Evolutionary conservation across 2,113 vertebrate genomes (phyloP).

Genomic region (Pipa parva): DNA sequence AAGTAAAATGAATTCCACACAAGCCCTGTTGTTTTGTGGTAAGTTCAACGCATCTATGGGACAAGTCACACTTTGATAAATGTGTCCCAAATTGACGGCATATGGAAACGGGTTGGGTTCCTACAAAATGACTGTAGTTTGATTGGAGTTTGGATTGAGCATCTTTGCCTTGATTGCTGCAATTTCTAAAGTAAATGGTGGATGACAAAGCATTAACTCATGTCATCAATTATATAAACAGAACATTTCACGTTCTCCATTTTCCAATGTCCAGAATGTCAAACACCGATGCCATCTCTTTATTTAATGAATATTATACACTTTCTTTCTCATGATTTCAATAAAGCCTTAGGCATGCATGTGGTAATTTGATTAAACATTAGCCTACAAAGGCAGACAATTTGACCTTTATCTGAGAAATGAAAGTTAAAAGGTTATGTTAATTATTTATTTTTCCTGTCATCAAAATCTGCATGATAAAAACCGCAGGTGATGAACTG

Average conservation of each 20-base stretch:
- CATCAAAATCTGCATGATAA: neutral
- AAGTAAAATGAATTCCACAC: too few species aligned
- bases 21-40: too few species aligned
- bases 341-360: constrained; percentile 27
- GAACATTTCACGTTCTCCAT: neutral
- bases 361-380: constrained; percentile 33
- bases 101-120: too few species aligned
- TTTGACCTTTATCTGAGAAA: constrained; percentile 36
- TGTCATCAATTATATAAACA: neutral
- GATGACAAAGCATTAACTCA: neutral
- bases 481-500: constrained; percentile 3
- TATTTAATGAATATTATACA: constrained; percentile 31
- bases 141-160: too few species aligned
- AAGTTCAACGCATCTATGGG: too few species aligned
- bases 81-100: too few species aligned
- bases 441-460: constrained; percentile 38
- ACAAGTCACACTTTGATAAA: too few species aligned
- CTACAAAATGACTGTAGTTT: too few species aligned
- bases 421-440: constrained; percentile 42
- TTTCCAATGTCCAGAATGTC: constrained; percentile 12
- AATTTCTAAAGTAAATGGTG: too few species aligned
- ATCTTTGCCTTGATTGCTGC: too few species aligned
- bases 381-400: constrained; percentile 28
- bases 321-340: constrained; percentile 27
- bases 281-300: constrained; percentile 5